Conservation (phyloP, 2,797 vertebrate genomes). For the Crenuchus spilurus region DNA sequence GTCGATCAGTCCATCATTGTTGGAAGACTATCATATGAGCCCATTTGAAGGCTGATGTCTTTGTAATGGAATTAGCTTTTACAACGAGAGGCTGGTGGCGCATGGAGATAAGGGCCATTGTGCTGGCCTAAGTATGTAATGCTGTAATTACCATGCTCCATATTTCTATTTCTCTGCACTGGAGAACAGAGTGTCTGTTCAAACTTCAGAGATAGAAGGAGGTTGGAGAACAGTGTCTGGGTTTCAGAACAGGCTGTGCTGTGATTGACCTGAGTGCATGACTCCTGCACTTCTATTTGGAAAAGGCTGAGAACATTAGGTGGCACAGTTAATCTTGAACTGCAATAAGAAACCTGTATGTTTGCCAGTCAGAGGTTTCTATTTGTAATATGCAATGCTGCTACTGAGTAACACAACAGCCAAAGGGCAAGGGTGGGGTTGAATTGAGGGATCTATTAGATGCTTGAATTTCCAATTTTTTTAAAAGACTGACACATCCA, state of each 20-base stretch:
- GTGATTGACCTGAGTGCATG: background rate
- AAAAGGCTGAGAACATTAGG: background rate
- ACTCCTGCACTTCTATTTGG: background rate
- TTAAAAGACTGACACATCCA: conserved; percentile 10
- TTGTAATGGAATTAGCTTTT: conserved; percentile 57
- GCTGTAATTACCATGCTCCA: conserved; percentile 29
- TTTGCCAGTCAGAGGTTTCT: background rate
- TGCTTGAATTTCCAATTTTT: background rate
- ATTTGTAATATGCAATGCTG: background rate
- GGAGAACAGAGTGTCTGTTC: background rate
- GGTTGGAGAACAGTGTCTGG: background rate
- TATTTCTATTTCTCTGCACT: conserved; percentile 38
- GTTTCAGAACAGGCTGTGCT: background rate
- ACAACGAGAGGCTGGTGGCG: conserved; percentile 33
- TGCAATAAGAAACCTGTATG: conserved; percentile 6
- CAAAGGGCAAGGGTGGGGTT: conserved; percentile 1
- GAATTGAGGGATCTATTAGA: conserved; percentile 9
- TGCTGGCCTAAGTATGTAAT: conserved; percentile 43
- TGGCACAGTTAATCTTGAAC: background rate
- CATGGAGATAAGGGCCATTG: conserved; percentile 47
- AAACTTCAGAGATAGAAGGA: background rate
- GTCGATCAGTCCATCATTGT: conserved; percentile 41
- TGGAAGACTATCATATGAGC: conserved; percentile 28
- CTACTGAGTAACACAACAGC: background rate
- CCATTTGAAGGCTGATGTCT: conserved; percentile 50